These are phyloP conservation scores for Pelobates fuscus DNA, from an alignment of 2,113 vertebrate genomes.

Conservation along the genomic window DNA sequence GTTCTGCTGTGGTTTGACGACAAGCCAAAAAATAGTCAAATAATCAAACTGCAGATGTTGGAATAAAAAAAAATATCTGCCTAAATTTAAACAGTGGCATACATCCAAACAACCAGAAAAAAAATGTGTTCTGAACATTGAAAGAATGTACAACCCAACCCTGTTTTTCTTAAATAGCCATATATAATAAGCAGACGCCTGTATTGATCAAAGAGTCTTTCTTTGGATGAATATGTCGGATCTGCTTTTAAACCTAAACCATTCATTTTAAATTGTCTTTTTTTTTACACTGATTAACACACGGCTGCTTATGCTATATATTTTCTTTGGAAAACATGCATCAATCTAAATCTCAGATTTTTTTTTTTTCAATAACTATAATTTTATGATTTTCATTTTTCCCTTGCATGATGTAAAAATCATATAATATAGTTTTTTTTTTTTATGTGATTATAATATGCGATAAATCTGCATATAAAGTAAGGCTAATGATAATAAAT, in stretches of 20 bases:
- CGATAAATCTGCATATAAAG: too few relatives aligned
- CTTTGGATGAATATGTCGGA: constrained; percentile 32
- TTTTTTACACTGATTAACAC: constrained; percentile 25
- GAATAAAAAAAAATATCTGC: constrained; percentile 67
- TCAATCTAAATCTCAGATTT: not conserved
- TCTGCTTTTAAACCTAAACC: constrained; percentile 16
- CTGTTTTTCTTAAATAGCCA: constrained; percentile 57
- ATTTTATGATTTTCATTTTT: too few relatives aligned
- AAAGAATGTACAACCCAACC: constrained; percentile 54
- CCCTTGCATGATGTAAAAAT: too few relatives aligned
- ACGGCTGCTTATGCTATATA: constrained; percentile 15
- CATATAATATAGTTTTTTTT: too few relatives aligned
- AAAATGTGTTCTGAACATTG: constrained; percentile 54
- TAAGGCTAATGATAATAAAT: too few relatives aligned
- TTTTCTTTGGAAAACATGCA: constrained; percentile 7
- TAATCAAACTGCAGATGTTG: constrained; percentile 76
- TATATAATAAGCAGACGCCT: constrained; percentile 64
- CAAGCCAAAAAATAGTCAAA: constrained; percentile 76
- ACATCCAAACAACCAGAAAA: constrained; percentile 57
- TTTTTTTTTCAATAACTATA: too few relatives aligned
- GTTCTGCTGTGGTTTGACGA: constrained; percentile 71
- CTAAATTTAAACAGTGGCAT: constrained; percentile 72
- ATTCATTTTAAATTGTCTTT: constrained; percentile 13
- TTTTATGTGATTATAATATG: too few relatives aligned
- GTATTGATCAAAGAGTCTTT: constrained; percentile 50